phyloP scores from a whole-genome alignment of 1,140 invertebrate species.

The Reticulitermes speratus region DNA sequence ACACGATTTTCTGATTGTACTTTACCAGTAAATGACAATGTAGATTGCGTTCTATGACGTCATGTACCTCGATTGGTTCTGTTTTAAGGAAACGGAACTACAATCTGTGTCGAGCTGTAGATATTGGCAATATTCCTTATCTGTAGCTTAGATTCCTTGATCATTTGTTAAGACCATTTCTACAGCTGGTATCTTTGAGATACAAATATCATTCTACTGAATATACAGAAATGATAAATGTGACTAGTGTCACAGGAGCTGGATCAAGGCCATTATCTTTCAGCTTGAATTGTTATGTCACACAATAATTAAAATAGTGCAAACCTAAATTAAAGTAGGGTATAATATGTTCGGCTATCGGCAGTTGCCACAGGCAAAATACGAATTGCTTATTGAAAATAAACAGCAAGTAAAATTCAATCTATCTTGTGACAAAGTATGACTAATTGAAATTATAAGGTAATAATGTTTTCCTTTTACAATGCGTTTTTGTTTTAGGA shows the following conservation, averaged over 20 bases:
- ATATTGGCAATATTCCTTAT: no score
- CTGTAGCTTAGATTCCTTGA: no score
- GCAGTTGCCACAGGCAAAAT: constrained; percentile 8
- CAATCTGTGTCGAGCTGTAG: no score
- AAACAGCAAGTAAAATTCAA: background rate
- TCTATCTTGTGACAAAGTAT: background rate
- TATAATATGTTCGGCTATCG: constrained; percentile 8
- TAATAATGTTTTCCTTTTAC: background rate
- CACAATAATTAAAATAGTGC: background rate
- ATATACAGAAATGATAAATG: background rate
- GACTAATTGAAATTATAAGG: background rate
- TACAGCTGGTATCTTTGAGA: no score
- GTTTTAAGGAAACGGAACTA: no score
- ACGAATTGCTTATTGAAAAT: constrained; percentile 25
- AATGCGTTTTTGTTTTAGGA: background rate
- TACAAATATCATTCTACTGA: no score
- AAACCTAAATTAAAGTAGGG: background rate
- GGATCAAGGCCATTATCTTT: background rate
- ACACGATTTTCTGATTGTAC: background rate
- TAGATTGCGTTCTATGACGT: no score
- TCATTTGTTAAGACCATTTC: no score
- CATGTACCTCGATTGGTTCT: no score
- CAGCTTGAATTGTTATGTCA: background rate
- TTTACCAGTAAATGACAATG: background rate
- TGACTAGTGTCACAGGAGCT: background rate